Evolutionary conservation across 1,140 invertebrate species (phyloP), one percentile per base, ranked within the genome.

Genomic region (Cydia pomonella): DNA sequence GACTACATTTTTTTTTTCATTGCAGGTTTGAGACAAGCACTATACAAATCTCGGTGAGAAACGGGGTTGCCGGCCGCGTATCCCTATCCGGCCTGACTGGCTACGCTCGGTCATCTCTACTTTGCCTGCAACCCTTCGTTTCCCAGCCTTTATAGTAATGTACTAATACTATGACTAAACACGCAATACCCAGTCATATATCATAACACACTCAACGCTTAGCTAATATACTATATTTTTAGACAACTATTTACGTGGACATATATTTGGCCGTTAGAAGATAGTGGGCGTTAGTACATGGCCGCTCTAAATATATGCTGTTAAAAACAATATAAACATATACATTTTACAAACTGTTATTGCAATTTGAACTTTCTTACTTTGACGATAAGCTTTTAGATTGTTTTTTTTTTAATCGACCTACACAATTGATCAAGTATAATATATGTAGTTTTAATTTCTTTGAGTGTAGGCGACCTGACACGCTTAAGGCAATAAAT

Each of bases 241-340:
- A 69, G 33, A 69, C 64, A 69, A 33, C 64, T 69, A 69, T 69
- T 69, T 69, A 33, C 64, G 64, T 69, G 33, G 2, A 69, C 29
- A 69, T 69, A 69, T 69, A 69, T 33, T 69, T 69, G 64, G 27
- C 29, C 9, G 64, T 21, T 69, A 33, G 7, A 69, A 33, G n/a
- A 9, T 1, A 41, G 64, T 69, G 64, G 64, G 64, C 64, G 29
- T n/a, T 9, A 10, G 1, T n/a, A n/a, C 63, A 66, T 3, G 29
- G 64, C n/a, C 64, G 27, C 33, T 41, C 64, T 69, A 23, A 59
- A 59, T 59, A 69, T 69, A 33, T 33, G 29, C 18, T 21, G 16
- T 33, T 33, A 18, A 10, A 18, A 10, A 9, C 9, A 33, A 33
- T 41, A 27, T 66, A 66, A 6, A 27, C 2, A 64, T 50, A 50